Base-by-base conservation (phyloP, 2,888 invertebrate genomes). In the Dioctria rufipes region DNA sequence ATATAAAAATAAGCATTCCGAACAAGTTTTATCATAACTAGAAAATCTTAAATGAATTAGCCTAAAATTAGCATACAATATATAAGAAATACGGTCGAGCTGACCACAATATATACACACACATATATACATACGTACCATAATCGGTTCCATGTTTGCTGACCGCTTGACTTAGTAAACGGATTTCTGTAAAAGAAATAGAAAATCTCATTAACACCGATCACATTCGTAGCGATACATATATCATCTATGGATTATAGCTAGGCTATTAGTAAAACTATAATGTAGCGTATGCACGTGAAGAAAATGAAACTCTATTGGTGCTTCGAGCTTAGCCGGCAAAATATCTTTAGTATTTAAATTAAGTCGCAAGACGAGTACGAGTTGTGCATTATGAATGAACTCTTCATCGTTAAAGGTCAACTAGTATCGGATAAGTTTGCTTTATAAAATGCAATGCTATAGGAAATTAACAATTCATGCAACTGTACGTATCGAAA, bases 131-230 rank as follows among this genome's bases (percentile, higher is more conserved):
- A 37, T 40, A 77, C 46, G 37, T 63, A 77, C 77, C 77, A 58
- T 63, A 11, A 37, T 43, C 37, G 46, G 49, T 49, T 37, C 63
- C 77, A 63, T 77, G 61, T 61, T 77, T 13, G 37, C 25, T 49
- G 63, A 77, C 77, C 77, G 77, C 49, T 63, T 77, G 63, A 63
- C 77, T 77, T 63, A 77, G 77, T 77, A 77, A 77, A 63, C 63
- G 51, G 77, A 77, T 77, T 77, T 46, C 77, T 63, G 61, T 11
- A 77, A 63, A 77, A 46, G 63, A 77, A 77, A 60, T n/a, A 49
- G 63, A 77, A 77, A 63, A 77, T 46, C 11, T 77, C 54, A 73
- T 60, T 73, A 73, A 58, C 73, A 60, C 11, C 73, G 54, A 39
- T 2, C 25, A 73, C 58, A 60, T 58, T 43, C 13, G 9, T 5